These are phyloP conservation scores for Eupsilia transversa DNA, from an alignment of 2,888 invertebrate genomes.

Conservation along the genomic window DNA sequence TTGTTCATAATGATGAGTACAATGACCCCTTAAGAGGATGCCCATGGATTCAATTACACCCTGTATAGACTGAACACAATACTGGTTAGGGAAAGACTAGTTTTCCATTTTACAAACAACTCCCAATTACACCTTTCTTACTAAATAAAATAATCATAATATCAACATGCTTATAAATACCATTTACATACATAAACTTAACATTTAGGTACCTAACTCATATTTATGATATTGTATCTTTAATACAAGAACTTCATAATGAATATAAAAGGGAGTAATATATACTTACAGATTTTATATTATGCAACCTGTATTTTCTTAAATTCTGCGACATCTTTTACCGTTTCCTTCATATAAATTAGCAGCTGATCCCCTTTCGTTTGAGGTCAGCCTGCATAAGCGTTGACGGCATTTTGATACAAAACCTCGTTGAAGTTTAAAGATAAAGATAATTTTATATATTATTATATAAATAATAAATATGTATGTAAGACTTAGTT, in stretches of 20 bases:
- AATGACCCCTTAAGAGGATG: too few species aligned
- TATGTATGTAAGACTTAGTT: slow-evolving; percentile 22
- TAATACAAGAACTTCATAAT: background rate
- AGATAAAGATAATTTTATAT: slow-evolving; percentile 26
- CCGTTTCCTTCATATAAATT: slow-evolving; percentile 9
- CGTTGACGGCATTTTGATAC: slow-evolving; percentile 41
- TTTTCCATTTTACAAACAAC: too few species aligned
- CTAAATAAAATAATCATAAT: background rate
- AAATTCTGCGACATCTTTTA: background rate
- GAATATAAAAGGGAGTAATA: background rate
- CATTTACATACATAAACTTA: slow-evolving; percentile 1
- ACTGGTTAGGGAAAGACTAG: too few species aligned
- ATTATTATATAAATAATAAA: slow-evolving; percentile 14
- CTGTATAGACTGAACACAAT: too few species aligned
- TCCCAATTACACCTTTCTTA: background rate
- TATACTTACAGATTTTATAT: background rate
- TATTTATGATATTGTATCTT: background rate
- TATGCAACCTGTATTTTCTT: background rate
- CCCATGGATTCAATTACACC: too few species aligned
- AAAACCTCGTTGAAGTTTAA: slow-evolving; percentile 36
- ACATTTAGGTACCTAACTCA: slow-evolving; percentile 17
- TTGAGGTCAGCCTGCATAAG: slow-evolving; percentile 36
- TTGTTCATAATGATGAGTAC: too few species aligned
- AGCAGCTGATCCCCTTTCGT: slow-evolving; percentile 35
- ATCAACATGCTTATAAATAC: slow-evolving; percentile 17